phyloP scores from a whole-genome alignment of 23 tunicate genomes.

The Trididemnum clinides region DNA sequence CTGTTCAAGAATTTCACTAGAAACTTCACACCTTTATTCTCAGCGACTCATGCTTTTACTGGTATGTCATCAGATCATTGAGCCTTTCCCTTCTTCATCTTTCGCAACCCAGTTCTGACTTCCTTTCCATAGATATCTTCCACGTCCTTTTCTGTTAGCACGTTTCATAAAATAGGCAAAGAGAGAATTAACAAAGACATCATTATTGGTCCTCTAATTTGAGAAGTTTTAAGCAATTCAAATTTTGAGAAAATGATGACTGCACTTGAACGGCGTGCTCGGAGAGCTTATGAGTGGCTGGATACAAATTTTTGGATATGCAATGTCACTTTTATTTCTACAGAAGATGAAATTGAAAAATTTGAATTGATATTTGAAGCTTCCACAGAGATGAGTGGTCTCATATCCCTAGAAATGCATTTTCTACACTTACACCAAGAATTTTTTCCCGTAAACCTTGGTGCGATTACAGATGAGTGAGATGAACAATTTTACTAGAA shows the following conservation, averaged over 20 bases:
- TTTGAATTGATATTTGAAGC: background rate
- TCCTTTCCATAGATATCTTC: too few species aligned
- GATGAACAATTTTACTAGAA: slow-evolving; percentile 14
- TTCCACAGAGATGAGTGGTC: background rate
- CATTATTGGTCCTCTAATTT: background rate
- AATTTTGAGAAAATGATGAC: background rate
- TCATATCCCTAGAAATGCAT: background rate
- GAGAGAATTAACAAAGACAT: background rate
- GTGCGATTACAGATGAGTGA: slow-evolving; percentile 7
- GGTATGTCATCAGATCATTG: too few species aligned
- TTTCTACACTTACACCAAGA: slow-evolving; percentile 8
- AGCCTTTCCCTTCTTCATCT: too few species aligned
- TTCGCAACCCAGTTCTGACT: too few species aligned
- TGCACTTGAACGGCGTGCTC: background rate
- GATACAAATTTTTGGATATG: background rate
- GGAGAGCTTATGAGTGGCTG: background rate
- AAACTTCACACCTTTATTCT: too few species aligned
- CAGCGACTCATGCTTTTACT: too few species aligned
- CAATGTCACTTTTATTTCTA: background rate
- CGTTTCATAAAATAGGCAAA: background rate
- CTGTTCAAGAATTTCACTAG: too few species aligned
- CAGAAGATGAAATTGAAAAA: background rate
- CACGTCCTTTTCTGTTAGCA: too few species aligned
- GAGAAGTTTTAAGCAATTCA: background rate
- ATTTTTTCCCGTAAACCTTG: slow-evolving; percentile 20